Percentiles rank a stretch among this genome's conserved stretches.
Conservation (phyloP, 2,797 vertebrate genomes). For the Sebastes steindachneri region DNA sequence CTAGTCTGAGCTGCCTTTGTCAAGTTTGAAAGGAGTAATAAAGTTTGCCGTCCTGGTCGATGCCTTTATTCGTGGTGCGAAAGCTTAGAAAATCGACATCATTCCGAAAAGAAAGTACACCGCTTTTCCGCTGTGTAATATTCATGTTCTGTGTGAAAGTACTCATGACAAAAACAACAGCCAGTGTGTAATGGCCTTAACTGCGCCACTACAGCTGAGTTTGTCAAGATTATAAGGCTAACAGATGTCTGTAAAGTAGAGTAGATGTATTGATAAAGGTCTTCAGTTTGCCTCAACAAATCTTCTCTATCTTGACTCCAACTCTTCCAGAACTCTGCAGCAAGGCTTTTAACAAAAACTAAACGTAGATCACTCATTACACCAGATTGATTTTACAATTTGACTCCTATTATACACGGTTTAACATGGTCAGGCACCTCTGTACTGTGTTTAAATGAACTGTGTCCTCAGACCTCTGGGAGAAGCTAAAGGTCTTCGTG, state of each 20-base stretch:
- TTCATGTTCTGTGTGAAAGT: too few relatives aligned
- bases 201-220: too few relatives aligned
- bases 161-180: too few relatives aligned
- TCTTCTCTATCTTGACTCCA: not conserved
- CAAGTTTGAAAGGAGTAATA: too few relatives aligned
- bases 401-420: not conserved
- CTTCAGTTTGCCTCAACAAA: not conserved
- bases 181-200: not conserved
- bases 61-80: too few relatives aligned
- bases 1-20: too few relatives aligned
- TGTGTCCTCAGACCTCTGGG: not conserved
- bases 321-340: not conserved
- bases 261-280: not conserved
- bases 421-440: not conserved
- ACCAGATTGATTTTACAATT: not conserved
- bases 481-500: not conserved
- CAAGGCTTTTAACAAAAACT: not conserved
- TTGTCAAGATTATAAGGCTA: not conserved
- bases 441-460: not conserved
- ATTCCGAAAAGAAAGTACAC: too few relatives aligned
- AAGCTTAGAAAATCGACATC: too few relatives aligned
- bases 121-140: too few relatives aligned
- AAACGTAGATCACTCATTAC: not conserved
- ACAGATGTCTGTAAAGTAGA: not conserved
- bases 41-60: too few relatives aligned